Evolutionary conservation across 2,797 vertebrate genomes (phyloP).

Genomic region (Varecia variegata): DNA sequence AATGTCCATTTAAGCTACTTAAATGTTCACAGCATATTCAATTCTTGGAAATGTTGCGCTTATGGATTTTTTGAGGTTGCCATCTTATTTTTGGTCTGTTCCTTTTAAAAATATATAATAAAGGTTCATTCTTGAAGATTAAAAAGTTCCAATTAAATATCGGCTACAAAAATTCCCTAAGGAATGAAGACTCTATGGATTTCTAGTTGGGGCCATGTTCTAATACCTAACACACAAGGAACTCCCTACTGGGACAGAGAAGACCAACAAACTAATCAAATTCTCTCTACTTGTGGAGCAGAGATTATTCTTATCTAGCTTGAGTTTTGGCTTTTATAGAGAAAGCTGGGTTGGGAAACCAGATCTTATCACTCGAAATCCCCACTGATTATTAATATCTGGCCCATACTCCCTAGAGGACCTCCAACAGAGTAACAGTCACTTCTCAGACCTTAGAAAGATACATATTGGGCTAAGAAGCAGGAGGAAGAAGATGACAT

Average conservation of each 20-base stretch:
- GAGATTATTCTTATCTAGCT: not conserved
- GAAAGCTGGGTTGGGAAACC: not conserved
- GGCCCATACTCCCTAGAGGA: not conserved
- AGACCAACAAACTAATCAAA: not conserved
- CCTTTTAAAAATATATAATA: not conserved
- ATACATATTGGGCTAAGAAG: not conserved
- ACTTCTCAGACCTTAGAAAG: not conserved
- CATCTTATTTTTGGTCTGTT: conserved; percentile 16
- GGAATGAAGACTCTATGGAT: not conserved
- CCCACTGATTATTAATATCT: not conserved
- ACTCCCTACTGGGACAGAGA: not conserved
- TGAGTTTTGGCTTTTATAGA: not conserved
- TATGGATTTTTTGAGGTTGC: not conserved
- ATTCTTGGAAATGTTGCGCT: not conserved
- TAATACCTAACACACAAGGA: not conserved
- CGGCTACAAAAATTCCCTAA: not conserved
- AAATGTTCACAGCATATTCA: not conserved
- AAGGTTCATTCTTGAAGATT: not conserved
- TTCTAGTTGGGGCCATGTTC: not conserved
- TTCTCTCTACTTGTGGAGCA: not conserved
- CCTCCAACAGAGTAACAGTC: not conserved
- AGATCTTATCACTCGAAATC: not conserved
- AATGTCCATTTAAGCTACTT: not conserved
- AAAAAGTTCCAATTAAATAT: not conserved
- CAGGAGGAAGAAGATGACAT: not conserved